Base-by-base conservation (phyloP, 2,113 vertebrate species). In the Lipotes vexillifer region DNA sequence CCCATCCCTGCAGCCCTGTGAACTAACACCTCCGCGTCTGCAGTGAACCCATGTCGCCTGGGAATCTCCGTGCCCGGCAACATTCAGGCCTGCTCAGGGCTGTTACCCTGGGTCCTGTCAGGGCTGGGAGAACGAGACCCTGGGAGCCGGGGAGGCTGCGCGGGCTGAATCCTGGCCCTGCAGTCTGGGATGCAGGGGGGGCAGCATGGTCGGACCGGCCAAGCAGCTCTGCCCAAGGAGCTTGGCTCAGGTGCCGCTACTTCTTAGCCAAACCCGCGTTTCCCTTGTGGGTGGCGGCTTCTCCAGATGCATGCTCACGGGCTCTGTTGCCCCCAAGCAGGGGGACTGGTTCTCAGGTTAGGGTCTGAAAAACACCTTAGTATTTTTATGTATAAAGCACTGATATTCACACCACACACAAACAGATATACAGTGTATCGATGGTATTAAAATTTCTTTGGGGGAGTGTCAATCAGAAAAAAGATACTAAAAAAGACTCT, bases 71-170 rank as follows among this genome's bases (percentile, higher is more conserved):
- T 52, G 38, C 20, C 20, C 20, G n/a, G 65, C 59, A 69, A 38
- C 6, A 2, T 25, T 57, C 1, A 27, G 44, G 81, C 33, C 68
- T 78, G 33, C 36, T 36, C 18, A 11, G 17, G 17, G 21, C 65
- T 23, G 23, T 65, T 41, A 57, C 52, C 12, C 52, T 38, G 21
- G 63, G 8, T 27, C 13, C n/a, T 3, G 7, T 23, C n/a, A 80
- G 44, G 61, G 23, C 33, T 14, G 33, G 38, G 14, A 38, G 31
- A 41, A 31, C 2, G 38, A 61, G 31, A 36, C 36, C 33, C 41
- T 49, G 27, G 0, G 5, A 55, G 20, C 1, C 3, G 12, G 29
- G 44, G 29, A 31, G 46, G 25, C 41, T 4, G 3, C 8, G 1
- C 49, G 46, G 44, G 29, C 41, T 92, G 13, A 7, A 23, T 8